These are phyloP conservation scores for Hemitrygon akajei DNA, from an alignment of 2,797 vertebrate species.

Conservation along the genomic window DNA sequence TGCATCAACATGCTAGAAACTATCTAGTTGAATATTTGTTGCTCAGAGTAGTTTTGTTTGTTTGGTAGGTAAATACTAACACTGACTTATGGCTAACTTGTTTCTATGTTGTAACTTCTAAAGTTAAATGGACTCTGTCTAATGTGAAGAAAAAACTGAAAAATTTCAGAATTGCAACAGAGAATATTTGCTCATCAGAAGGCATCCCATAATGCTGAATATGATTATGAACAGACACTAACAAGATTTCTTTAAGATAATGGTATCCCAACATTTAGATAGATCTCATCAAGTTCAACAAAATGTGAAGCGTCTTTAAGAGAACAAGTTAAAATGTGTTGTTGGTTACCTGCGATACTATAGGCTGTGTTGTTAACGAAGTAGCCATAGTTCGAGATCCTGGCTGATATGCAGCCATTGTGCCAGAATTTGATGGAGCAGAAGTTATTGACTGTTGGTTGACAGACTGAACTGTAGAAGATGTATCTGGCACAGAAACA, in stretches of 20 bases:
- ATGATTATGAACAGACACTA: neutral
- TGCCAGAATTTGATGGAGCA: conserved; percentile 50
- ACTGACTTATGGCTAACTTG: neutral
- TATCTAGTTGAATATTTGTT: neutral
- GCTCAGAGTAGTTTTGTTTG: neutral
- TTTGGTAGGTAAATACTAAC: neutral
- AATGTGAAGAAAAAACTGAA: neutral
- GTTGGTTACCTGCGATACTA: conserved; percentile 57
- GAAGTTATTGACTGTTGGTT: conserved; percentile 52
- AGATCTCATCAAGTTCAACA: neutral
- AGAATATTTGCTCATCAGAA: neutral
- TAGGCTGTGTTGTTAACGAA: conserved; percentile 51
- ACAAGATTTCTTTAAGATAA: neutral
- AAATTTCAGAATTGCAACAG: neutral
- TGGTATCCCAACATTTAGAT: neutral
- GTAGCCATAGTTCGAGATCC: conserved; percentile 52
- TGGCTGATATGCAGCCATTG: conserved; percentile 54
- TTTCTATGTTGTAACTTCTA: neutral
- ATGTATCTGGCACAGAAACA: conserved; percentile 49
- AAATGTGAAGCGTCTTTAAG: neutral
- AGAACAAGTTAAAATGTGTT: conserved; percentile 24
- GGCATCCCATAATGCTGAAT: neutral
- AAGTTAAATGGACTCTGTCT: neutral
- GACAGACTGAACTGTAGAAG: conserved; percentile 54
- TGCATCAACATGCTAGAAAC: neutral